Conservation (phyloP, 1,140 invertebrate genomes). For the Tribolium castaneum region DNA sequence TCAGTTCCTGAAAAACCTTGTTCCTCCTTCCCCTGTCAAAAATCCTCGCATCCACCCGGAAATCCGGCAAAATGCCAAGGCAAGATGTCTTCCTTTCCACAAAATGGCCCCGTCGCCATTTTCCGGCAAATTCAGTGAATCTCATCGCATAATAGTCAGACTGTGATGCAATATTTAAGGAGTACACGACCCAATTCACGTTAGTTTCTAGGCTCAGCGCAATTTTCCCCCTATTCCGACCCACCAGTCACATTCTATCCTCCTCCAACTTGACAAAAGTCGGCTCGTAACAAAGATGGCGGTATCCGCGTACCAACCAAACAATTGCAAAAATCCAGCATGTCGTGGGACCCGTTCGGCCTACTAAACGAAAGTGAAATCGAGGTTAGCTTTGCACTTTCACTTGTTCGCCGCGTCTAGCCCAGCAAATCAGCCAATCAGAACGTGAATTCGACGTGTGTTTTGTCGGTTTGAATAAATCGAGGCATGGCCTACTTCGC, state of each 20-base stretch:
- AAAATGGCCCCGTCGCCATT: not conserved
- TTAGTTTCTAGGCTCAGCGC: constrained; percentile 60
- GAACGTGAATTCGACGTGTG: constrained; percentile 52
- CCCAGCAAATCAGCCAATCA: constrained; percentile 59
- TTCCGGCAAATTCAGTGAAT: constrained; percentile 29
- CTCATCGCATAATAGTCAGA: constrained; percentile 58
- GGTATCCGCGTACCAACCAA: constrained; percentile 44
- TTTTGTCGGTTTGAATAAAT: constrained; percentile 63
- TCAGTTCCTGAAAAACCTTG: not conserved
- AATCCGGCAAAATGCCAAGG: not conserved
- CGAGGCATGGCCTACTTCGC: constrained; percentile 63
- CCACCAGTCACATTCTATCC: constrained; percentile 33
- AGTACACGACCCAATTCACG: constrained; percentile 63
- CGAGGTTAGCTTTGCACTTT: constrained; percentile 65
- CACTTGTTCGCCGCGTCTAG: constrained; percentile 64
- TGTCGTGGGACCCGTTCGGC: constrained; percentile 64
- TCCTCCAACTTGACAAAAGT: constrained; percentile 33
- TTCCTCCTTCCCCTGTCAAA: not conserved
- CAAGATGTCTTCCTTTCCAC: not conserved
- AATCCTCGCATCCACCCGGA: not conserved
- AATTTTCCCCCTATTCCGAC: constrained; percentile 43
- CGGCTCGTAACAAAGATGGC: constrained; percentile 47
- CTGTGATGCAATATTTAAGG: constrained; percentile 62
- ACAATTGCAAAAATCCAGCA: constrained; percentile 55
- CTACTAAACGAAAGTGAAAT: constrained; percentile 66